Percentiles rank a stretch among this genome's conserved stretches.
Conservation (phyloP, 2,797 vertebrate species). For the Cirrhinus molitorella region DNA sequence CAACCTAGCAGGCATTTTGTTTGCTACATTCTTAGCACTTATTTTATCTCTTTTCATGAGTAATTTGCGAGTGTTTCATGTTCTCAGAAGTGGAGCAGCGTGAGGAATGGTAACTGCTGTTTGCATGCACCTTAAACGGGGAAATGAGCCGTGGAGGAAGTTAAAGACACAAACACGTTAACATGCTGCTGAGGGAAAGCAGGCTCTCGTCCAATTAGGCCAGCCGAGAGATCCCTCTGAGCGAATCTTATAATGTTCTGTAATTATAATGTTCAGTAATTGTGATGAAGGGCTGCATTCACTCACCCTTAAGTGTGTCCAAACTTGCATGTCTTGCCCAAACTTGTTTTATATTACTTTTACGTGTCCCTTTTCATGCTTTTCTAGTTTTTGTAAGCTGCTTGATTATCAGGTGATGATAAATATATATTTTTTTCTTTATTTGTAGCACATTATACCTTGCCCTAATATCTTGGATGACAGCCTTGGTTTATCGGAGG, state of each 20-base stretch:
- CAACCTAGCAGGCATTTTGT: slow-evolving; percentile 32
- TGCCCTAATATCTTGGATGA: neutral
- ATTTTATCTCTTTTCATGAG: slow-evolving; percentile 26
- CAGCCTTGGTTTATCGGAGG: neutral
- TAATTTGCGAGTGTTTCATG: slow-evolving; percentile 11
- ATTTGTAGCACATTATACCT: neutral
- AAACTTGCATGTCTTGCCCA: slow-evolving; percentile 3
- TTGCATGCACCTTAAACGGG: slow-evolving; percentile 34
- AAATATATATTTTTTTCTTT: neutral
- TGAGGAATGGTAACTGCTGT: slow-evolving; percentile 24
- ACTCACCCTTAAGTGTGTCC: neutral
- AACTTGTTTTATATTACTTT: slow-evolving; percentile 12
- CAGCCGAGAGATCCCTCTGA: slow-evolving; percentile 49
- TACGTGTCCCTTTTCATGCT: neutral
- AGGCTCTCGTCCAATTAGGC: slow-evolving; percentile 55
- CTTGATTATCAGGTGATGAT: neutral
- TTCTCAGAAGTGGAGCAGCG: slow-evolving; percentile 5
- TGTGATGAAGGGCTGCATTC: slow-evolving; percentile 4
- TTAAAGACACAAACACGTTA: slow-evolving; percentile 48
- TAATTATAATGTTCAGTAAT: slow-evolving; percentile 23
- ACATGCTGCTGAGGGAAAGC: slow-evolving; percentile 57
- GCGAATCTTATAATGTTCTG: neutral
- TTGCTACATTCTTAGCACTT: neutral
- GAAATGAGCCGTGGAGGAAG: slow-evolving; percentile 45
- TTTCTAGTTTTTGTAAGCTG: neutral